Evolutionary conservation across 2,113 vertebrate genomes (phyloP).

Genomic region (Indicator maculatus): DNA sequence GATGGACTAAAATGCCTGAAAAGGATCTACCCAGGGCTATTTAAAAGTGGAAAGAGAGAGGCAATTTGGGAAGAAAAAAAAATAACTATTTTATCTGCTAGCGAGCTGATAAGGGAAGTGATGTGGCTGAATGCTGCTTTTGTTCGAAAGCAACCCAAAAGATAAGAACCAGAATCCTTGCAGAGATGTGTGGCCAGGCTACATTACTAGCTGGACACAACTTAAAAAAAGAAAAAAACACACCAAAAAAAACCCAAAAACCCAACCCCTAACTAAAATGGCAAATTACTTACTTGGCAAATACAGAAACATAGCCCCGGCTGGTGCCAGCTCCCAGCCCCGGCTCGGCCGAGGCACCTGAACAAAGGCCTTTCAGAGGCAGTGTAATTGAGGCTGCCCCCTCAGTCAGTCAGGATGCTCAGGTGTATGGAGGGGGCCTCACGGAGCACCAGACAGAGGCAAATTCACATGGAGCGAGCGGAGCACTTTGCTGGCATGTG

Average conservation of each 20-base stretch:
- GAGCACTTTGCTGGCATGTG: conserved; percentile 82
- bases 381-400: conserved; percentile 73
- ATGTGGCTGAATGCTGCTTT: conserved; percentile 65
- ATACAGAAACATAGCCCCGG: conserved; percentile 18
- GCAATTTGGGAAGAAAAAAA: conserved; percentile 41
- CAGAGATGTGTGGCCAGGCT: conserved; percentile 51
- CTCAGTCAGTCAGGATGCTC: conserved; percentile 73
- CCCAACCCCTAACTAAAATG: conserved; percentile 45
- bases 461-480: conserved; percentile 80
- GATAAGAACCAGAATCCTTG: conserved; percentile 53
- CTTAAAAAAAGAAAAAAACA: background rate
- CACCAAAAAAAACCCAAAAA: background rate
- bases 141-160: conserved; percentile 44
- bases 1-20: background rate
- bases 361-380: conserved; percentile 82
- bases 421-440: conserved; percentile 79
- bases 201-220: conserved; percentile 54
- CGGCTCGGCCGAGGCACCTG: conserved; percentile 14
- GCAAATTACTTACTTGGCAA: conserved; percentile 65
- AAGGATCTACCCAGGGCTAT: background rate
- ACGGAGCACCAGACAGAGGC: conserved; percentile 76
- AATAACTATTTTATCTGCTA: conserved; percentile 65
- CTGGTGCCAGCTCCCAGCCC: conserved; percentile 57
- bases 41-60: conserved; percentile 42
- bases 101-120: conserved; percentile 53